These are phyloP conservation scores for Antigone vipio DNA, from an alignment of 2,113 vertebrate species.

Conservation along the genomic window DNA sequence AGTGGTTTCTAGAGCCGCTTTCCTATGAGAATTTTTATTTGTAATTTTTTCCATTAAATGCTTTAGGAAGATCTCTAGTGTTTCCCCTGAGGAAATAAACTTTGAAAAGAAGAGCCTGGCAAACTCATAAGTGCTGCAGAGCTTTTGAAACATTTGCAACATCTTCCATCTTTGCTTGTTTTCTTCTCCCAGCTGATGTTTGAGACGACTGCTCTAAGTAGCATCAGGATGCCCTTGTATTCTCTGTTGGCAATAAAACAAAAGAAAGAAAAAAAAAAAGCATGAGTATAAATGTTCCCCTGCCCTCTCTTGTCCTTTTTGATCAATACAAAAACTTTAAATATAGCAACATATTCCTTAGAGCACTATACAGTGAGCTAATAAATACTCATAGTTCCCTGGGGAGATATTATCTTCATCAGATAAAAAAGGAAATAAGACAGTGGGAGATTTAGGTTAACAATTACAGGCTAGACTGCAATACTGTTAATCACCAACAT, in stretches of 20 bases:
- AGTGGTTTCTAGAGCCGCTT: conserved; percentile 28
- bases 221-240: conserved; percentile 71
- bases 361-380: not conserved
- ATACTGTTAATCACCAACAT: not conserved
- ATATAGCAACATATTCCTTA: not conserved
- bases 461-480: not conserved
- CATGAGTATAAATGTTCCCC: not conserved
- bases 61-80: conserved; percentile 10
- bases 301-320: not conserved
- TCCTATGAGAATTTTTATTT: conserved; percentile 31
- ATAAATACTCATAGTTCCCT: not conserved
- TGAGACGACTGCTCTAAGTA: conserved; percentile 53
- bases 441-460: not conserved
- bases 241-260: conserved; percentile 58
- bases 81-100: conserved; percentile 51
- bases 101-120: conserved; percentile 29
- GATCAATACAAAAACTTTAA: not conserved
- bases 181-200: conserved; percentile 11
- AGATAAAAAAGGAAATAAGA: not conserved
- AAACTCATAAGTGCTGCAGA: conserved; percentile 61
- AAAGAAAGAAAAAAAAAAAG: not conserved
- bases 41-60: conserved; percentile 22
- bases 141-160: conserved; percentile 47
- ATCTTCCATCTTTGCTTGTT: conserved; percentile 48
- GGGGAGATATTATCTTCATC: not conserved